Percentiles rank a stretch among this genome's conserved stretches.
These are phyloP conservation scores for Abrostola triplasia DNA, from an alignment of 2,888 invertebrate genomes.

Conservation along the genomic window DNA sequence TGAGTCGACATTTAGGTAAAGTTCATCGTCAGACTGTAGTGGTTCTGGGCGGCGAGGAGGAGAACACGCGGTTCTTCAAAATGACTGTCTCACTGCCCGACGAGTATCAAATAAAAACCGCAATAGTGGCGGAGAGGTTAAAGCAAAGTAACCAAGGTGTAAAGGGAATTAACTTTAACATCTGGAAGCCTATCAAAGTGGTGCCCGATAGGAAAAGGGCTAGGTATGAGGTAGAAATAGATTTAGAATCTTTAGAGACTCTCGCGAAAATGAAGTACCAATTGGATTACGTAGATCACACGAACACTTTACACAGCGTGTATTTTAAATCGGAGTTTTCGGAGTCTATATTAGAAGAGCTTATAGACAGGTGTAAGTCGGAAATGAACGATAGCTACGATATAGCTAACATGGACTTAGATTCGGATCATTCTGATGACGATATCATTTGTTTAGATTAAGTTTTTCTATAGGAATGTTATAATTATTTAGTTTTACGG, in stretches of 20 bases:
- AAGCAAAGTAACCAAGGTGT: constrained; percentile 74
- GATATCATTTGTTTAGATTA: constrained; percentile 62
- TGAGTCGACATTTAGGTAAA: constrained; percentile 68
- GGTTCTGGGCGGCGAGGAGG: constrained; percentile 67
- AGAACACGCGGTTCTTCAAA: constrained; percentile 64
- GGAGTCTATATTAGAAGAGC: constrained; percentile 58
- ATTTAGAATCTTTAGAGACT: constrained; percentile 76
- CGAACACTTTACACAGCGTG: constrained; percentile 43
- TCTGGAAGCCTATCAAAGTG: constrained; percentile 68
- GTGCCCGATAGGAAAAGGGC: constrained; percentile 25
- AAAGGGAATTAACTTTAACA: constrained; percentile 72
- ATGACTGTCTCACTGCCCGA: constrained; percentile 63
- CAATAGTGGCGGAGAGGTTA: constrained; percentile 63
- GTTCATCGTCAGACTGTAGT: constrained; percentile 65
- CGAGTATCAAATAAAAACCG: constrained; percentile 38
- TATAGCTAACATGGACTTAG: constrained; percentile 80
- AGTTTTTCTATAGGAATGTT: constrained; percentile 9
- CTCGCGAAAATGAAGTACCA: constrained; percentile 65
- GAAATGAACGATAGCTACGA: constrained; percentile 76
- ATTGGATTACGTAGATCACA: constrained; percentile 69
- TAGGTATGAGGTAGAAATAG: constrained; percentile 67
- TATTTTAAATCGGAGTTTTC: constrained; percentile 63
- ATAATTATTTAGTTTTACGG: too few species aligned
- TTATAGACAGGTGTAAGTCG: constrained; percentile 66
- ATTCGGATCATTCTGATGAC: constrained; percentile 65